A percentile compares a stretch with the other conserved stretches of the same genome.
Conservation (phyloP, 1,140 invertebrate species). For the Diachasma alloeum region DNA sequence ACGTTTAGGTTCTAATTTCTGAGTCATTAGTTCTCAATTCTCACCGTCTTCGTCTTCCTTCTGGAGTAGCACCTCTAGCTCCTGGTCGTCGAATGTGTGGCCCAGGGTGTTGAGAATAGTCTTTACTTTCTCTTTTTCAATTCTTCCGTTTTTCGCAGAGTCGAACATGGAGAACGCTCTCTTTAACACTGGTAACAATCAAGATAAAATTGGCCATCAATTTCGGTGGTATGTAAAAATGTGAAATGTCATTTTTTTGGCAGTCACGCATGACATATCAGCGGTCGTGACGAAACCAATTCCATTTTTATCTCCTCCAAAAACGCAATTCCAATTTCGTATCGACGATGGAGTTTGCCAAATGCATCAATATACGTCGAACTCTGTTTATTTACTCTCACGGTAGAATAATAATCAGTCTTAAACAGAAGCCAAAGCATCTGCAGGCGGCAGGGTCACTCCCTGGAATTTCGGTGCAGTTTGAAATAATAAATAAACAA, state of each 20-base stretch:
- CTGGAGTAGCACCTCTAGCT: conserved; percentile 73
- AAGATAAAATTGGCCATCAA: conserved; percentile 8
- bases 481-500: background rate
- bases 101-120: conserved; percentile 81
- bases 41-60: conserved; percentile 75
- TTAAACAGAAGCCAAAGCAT: conserved; percentile 21
- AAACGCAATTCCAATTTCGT: conserved; percentile 10
- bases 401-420: conserved; percentile 16
- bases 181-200: conserved; percentile 67
- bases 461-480: background rate
- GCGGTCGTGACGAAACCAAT: background rate
- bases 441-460: conserved; percentile 8
- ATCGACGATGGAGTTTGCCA: conserved; percentile 20
- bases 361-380: conserved; percentile 30
- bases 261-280: background rate
- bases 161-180: conserved; percentile 83
- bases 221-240: background rate
- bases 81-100: conserved; percentile 76
- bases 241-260: background rate
- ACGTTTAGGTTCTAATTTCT: background rate
- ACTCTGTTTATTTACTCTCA: conserved; percentile 26
- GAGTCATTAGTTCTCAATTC: conserved; percentile 20
- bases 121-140: conserved; percentile 78
- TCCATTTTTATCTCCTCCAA: conserved; percentile 3
- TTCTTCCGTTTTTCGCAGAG: conserved; percentile 74